Conservation (phyloP, 92 coral and sea anemone species). For the Muricea muricata region DNA sequence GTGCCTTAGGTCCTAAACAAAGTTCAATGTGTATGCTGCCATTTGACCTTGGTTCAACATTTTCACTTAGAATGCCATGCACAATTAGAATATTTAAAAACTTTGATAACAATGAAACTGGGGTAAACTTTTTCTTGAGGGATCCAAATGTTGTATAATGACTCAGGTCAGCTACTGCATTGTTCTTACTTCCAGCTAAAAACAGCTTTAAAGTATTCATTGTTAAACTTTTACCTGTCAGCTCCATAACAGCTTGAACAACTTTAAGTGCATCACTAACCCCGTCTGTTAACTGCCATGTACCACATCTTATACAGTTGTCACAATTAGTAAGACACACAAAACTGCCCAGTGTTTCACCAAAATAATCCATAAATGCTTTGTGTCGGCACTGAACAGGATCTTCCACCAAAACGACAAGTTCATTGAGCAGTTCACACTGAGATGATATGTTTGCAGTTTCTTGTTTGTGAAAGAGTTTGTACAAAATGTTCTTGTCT, state of each 20-base stretch:
- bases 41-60: not conserved
- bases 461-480: slow-evolving; percentile 39
- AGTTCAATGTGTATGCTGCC: slow-evolving; percentile 17
- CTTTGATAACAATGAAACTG: slow-evolving; percentile 31
- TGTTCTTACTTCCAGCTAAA: slow-evolving; percentile 54
- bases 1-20: slow-evolving; percentile 58
- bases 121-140: slow-evolving; percentile 50
- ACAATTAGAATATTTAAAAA: slow-evolving; percentile 44
- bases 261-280: slow-evolving; percentile 59
- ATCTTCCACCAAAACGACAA: slow-evolving; percentile 38
- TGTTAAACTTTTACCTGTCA: slow-evolving; percentile 28
- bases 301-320: slow-evolving; percentile 38
- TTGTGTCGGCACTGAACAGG: slow-evolving; percentile 59
- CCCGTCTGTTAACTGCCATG: slow-evolving; percentile 48
- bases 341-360: slow-evolving; percentile 39
- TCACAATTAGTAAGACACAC: slow-evolving; percentile 46
- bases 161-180: not conserved
- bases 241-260: slow-evolving; percentile 55
- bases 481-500: slow-evolving; percentile 33
- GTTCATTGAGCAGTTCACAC: slow-evolving; percentile 28
- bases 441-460: not conserved
- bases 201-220: slow-evolving; percentile 46
- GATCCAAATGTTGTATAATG: slow-evolving; percentile 1
- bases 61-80: slow-evolving; percentile 39
- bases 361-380: slow-evolving; percentile 46